Evolutionary conservation across 53 echinoderm and acorn worm species (phyloP), one percentile per base, ranked within the genome.

Genomic region (Henricia sp.): DNA sequence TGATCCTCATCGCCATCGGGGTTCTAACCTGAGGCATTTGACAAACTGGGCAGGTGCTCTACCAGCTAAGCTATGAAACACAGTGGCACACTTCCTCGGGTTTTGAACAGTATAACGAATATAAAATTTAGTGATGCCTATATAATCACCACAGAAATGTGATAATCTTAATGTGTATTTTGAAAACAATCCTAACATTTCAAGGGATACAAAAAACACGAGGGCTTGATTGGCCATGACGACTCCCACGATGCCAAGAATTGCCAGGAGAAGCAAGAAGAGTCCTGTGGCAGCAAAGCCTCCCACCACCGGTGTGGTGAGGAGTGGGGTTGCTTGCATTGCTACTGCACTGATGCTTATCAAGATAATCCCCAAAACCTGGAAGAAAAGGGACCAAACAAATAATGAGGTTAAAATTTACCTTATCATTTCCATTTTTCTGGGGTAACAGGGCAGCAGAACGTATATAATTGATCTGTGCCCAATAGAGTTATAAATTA

Each of bases 161-260:
- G n/a, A n/a, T n/a, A n/a, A n/a, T n/a, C n/a, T n/a, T n/a, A n/a
- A n/a, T n/a, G n/a, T n/a, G n/a, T n/a, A n/a, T n/a, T n/a, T n/a
- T n/a, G n/a, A n/a, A n/a, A n/a, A n/a, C n/a, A n/a, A n/a, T n/a
- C n/a, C n/a, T n/a, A n/a, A n/a, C n/a, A n/a, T n/a, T n/a, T n/a
- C n/a, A 72, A 86, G 68, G 86, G 86, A 86, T 86, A 86, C 86
- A 67, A 67, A 24, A 53, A 86, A 86, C 51, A 86, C 26, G 39
- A 86, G 76, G 35, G 75, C 86, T 40, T 86, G 86, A 55, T 86
- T 77, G 44, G 58, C 69, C 68, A 82, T 57, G 63, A 78, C 88
- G 62, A 78, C 57, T 2, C 70, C 80, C 8, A 69, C 36, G 36
- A 88, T 88, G 46, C 78, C 88, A 14, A 88, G 80, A 4, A 82